Base-by-base conservation (phyloP, 2,888 invertebrate genomes). In the Catonia carolina region DNA sequence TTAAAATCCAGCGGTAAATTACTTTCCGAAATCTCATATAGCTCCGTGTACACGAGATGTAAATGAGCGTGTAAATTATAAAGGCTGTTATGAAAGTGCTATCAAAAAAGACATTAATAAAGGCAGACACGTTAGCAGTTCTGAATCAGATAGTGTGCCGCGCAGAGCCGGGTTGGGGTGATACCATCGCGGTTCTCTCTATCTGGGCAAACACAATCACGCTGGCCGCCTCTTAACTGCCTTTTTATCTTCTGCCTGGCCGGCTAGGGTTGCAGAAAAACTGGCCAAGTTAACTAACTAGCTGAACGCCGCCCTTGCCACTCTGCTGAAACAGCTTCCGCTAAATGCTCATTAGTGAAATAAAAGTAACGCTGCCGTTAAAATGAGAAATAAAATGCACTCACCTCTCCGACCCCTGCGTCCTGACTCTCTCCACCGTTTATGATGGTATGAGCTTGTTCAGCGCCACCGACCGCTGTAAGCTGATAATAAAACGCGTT, bases 71-170 rank as follows among this genome's bases (percentile, higher is more conserved):
- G 45, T 45, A 45, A 23, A 23, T 45, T 45, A 45, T 45, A 10
- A 27, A 27, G 14, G 27, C 27, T 14, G 45, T 45, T 45, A 45
- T 23, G 45, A 27, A 45, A 45, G 22, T 27, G 22, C 45, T 45
- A 45, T 45, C 27, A 45, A 45, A 45, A 45, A 45, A 45, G 45
- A 45, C 45, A 45, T 45, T 45, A 23, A 45, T 45, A 45, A 45
- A 27, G 45, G 27, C 22, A 27, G 45, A 45, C 45, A 45, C 14
- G 45, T 27, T 22, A 45, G 45, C 45, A 45, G 45, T 45, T 45
- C 45, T 45, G 45, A 23, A 45, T 45, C 45, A 45, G 45, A 45
- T 45, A 45, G 45, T 22, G 45, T 10, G 14, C 14, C n/a, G 2
- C 27, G 45, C 12, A 10, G 23, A n/a, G 23, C 10, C 8, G 45